Evolutionary conservation across 2,113 vertebrate genomes (phyloP).

Genomic region (Dromas ardeola): DNA sequence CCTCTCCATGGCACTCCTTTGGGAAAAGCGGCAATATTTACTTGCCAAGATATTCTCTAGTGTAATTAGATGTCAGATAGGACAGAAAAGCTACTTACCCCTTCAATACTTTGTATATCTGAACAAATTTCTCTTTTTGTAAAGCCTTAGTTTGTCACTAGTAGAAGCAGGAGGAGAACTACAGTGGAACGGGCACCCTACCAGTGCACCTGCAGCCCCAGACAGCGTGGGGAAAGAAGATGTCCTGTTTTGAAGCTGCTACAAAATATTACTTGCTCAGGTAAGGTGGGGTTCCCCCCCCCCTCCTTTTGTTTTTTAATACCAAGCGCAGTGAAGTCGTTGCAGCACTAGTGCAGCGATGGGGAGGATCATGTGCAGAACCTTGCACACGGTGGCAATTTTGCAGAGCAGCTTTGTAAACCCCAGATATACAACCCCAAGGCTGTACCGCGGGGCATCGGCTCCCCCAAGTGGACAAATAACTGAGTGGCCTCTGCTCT

Average conservation of each 20-base stretch:
- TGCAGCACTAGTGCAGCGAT: accelerated
- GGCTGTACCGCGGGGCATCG: not conserved
- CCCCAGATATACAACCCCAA: accelerated
- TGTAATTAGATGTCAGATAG: not conserved
- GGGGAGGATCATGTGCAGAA: not conserved
- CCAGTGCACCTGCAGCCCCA: not conserved
- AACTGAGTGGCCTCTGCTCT: not conserved
- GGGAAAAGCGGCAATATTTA: not conserved
- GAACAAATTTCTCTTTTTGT: not conserved
- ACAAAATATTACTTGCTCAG: not conserved
- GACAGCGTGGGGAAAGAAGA: accelerated
- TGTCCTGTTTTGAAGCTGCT: not conserved
- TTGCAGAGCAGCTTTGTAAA: not conserved
- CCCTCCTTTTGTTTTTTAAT: too few species aligned
- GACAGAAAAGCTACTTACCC: not conserved
- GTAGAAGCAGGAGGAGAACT: not conserved
- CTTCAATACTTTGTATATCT: not conserved
- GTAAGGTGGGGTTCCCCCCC: accelerated
- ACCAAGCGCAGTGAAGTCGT: not conserved
- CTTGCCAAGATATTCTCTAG: too few species aligned
- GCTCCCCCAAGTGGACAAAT: not conserved
- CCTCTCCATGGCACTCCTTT: not conserved
- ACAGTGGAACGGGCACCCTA: not conserved
- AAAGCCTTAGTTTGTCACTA: not conserved
- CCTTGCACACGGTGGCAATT: accelerated